These are phyloP conservation scores for Borostomias antarcticus DNA, from an alignment of 2,797 vertebrate genomes.

Conservation along the genomic window DNA sequence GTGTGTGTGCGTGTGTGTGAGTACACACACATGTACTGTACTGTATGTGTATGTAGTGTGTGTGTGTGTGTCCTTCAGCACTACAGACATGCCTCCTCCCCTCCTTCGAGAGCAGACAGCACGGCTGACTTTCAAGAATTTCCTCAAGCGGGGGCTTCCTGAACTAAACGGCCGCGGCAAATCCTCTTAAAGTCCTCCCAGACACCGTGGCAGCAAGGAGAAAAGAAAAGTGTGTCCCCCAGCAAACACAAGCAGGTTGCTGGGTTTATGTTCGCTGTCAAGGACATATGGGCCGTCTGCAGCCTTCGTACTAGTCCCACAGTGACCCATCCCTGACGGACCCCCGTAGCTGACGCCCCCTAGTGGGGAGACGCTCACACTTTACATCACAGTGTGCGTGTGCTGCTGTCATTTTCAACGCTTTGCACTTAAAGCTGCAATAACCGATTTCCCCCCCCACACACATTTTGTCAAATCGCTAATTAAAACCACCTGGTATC, in stretches of 20 bases:
- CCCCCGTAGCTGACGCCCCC: background rate
- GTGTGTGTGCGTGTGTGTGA: too few relatives aligned
- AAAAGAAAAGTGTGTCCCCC: slow-evolving; percentile 73
- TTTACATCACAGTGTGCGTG: slow-evolving; percentile 25
- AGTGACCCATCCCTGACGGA: too few relatives aligned
- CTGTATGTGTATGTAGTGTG: slow-evolving; percentile 25
- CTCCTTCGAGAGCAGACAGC: slow-evolving; percentile 53
- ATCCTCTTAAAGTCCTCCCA: slow-evolving; percentile 85
- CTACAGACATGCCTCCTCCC: slow-evolving; percentile 26
- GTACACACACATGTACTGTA: background rate
- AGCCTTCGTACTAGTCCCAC: too few relatives aligned
- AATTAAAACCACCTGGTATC: too few relatives aligned
- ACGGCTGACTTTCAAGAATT: slow-evolving; percentile 81
- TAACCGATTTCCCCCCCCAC: too few relatives aligned
- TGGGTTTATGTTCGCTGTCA: slow-evolving; percentile 70
- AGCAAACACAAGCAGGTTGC: slow-evolving; percentile 79
- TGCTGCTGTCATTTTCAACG: background rate
- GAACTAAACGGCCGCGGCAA: slow-evolving; percentile 81
- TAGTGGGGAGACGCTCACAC: background rate
- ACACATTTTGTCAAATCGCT: too few relatives aligned
- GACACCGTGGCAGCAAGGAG: slow-evolving; percentile 68
- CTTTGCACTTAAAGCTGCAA: too few relatives aligned
- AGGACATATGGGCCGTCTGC: slow-evolving; percentile 71
- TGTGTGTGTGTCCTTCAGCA: slow-evolving; percentile 55
- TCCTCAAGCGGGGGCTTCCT: slow-evolving; percentile 76